Percentiles rank a stretch among this genome's conserved stretches.
Evolutionary conservation across 2,113 vertebrate species (phyloP).

Genomic region (Oreocharis arfaki): DNA sequence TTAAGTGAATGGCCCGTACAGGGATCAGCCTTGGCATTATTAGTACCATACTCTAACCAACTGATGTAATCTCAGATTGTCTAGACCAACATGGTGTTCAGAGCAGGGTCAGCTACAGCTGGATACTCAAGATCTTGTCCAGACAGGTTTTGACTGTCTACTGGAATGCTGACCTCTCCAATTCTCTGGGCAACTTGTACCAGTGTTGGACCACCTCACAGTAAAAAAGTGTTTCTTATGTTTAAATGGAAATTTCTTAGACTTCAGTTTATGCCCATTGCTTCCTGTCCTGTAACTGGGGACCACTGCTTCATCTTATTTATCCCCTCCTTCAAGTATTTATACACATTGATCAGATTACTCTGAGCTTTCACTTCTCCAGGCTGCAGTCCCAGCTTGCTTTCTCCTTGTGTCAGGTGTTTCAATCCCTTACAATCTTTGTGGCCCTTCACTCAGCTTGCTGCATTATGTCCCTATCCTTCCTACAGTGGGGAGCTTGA

Average conservation of each 20-base stretch:
- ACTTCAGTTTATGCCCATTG: not conserved
- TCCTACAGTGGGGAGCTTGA: not conserved
- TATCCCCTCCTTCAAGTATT: not conserved
- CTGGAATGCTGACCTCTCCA: not conserved
- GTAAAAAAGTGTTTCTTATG: not conserved
- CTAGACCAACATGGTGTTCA: not conserved
- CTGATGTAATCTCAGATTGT: not conserved
- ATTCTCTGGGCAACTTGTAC: not conserved
- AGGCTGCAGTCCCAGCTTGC: fast-evolving
- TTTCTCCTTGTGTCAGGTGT: not conserved
- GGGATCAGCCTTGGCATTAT: not conserved
- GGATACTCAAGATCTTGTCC: not conserved
- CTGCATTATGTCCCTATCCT: not conserved
- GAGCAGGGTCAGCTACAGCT: not conserved
- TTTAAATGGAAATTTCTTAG: not conserved
- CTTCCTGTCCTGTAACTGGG: not conserved
- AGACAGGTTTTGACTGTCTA: not conserved
- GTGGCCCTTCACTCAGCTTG: not conserved
- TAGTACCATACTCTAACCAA: not conserved
- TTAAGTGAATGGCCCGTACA: not conserved
- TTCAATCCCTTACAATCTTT: not conserved
- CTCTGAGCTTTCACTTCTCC: not conserved
- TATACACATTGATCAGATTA: not conserved
- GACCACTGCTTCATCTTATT: not conserved
- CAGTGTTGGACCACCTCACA: not conserved